Percentiles rank a stretch among this genome's conserved stretches.
phyloP scores from a whole-genome alignment of 2,888 invertebrate genomes.

The Hyposoter dolosus region DNA sequence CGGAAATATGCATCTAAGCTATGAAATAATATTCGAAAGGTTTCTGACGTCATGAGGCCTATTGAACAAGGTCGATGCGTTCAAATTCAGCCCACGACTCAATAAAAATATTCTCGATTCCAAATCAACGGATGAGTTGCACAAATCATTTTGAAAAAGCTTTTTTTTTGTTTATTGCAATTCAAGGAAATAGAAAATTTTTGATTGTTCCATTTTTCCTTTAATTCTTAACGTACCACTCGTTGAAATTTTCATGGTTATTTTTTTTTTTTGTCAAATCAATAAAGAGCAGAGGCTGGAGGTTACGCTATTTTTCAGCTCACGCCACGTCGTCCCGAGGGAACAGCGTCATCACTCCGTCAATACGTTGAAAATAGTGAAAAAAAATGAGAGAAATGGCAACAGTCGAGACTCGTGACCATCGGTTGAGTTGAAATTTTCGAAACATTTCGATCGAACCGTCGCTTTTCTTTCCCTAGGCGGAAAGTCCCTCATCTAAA shows the following conservation, averaged over 20 bases:
- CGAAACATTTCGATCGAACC: too few relatives aligned
- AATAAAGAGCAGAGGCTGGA: neutral
- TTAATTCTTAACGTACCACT: neutral
- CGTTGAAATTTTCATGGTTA: neutral
- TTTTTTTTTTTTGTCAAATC: neutral
- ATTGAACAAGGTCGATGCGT: neutral
- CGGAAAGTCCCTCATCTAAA: too few relatives aligned
- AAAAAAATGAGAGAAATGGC: neutral
- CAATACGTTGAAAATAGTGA: neutral
- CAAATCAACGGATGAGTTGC: neutral
- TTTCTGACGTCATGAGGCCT: neutral
- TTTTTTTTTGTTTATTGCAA: neutral
- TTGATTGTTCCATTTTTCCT: neutral
- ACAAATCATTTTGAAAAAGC: neutral
- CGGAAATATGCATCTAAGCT: neutral
- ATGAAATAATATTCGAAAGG: neutral
- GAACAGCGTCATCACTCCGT: constrained; percentile 1
- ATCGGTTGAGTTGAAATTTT: too few relatives aligned
- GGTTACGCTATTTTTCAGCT: neutral
- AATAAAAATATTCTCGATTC: neutral
- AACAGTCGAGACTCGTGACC: neutral
- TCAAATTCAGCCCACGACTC: neutral
- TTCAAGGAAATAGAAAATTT: neutral
- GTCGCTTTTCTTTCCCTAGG: too few relatives aligned
- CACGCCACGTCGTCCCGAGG: neutral